phyloP scores from a whole-genome alignment of 2,797 vertebrate species.

The Aldrovandia affinis region DNA sequence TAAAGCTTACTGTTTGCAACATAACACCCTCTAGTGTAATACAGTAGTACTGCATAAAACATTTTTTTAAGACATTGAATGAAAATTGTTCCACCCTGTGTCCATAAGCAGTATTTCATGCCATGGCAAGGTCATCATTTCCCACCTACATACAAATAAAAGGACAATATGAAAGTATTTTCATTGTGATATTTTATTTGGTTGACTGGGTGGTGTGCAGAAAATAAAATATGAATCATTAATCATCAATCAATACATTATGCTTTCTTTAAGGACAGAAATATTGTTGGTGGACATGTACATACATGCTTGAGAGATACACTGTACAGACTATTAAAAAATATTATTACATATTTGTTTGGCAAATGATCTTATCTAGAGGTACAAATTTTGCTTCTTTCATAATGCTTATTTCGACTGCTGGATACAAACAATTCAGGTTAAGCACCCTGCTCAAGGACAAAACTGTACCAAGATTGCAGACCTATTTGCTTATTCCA shows the following conservation, averaged over 20 bases:
- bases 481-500: background rate
- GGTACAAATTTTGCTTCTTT: background rate
- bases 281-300: background rate
- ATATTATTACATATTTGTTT: background rate
- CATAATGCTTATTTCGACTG: background rate
- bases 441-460: background rate
- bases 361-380: background rate
- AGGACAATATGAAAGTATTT: background rate
- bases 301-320: conserved; percentile 6
- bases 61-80: background rate
- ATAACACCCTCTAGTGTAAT: background rate
- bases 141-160: background rate
- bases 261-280: background rate
- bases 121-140: background rate
- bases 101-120: background rate
- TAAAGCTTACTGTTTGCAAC: background rate
- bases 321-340: background rate
- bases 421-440: background rate
- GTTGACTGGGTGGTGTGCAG: background rate
- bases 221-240: background rate
- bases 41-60: background rate
- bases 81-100: background rate
- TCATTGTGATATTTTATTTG: conserved; percentile 7
- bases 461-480: background rate
- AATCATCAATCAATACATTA: background rate